A percentile compares a stretch with the other conserved stretches of the same genome.
These are phyloP conservation scores for Epistrophella euchroma DNA, from an alignment of 2,888 invertebrate species.

Conservation along the genomic window DNA sequence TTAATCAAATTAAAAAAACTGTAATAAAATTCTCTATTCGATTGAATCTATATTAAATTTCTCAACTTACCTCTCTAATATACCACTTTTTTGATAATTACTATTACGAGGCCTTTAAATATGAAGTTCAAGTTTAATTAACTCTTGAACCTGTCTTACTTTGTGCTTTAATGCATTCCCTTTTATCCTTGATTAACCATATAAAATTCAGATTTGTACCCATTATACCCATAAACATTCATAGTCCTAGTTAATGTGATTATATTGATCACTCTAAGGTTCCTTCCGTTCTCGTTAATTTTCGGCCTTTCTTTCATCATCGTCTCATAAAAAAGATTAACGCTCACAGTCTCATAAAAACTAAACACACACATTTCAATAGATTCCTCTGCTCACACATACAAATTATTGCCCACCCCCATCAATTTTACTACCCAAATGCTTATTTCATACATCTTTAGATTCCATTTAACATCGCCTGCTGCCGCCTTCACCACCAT, in stretches of 20 bases:
- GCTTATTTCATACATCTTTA: slow-evolving; percentile 9
- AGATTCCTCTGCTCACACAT: background rate
- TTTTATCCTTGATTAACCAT: slow-evolving; percentile 16
- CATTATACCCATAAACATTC: slow-evolving; percentile 37
- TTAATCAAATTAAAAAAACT: too few relatives aligned
- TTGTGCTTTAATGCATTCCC: slow-evolving; percentile 1
- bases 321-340: slow-evolving; percentile 32
- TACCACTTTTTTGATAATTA: too few relatives aligned
- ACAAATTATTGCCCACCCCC: background rate
- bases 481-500: background rate
- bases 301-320: background rate
- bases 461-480: slow-evolving; percentile 23
- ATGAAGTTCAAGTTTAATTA: slow-evolving; percentile 2
- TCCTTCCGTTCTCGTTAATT: background rate
- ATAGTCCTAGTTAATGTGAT: slow-evolving; percentile 43
- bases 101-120: background rate
- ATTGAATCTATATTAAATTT: too few relatives aligned
- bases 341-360: slow-evolving; percentile 15
- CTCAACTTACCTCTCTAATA: too few relatives aligned
- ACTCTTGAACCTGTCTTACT: background rate
- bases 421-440: slow-evolving; percentile 18
- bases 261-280: slow-evolving; percentile 29
- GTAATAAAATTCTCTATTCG: too few relatives aligned
- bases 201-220: slow-evolving; percentile 48
- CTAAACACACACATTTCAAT: slow-evolving; percentile 4